Evolutionary conservation across 2,888 invertebrate species (phyloP), one percentile per base, ranked within the genome.

Genomic region (Cecidostiba fungosa): DNA sequence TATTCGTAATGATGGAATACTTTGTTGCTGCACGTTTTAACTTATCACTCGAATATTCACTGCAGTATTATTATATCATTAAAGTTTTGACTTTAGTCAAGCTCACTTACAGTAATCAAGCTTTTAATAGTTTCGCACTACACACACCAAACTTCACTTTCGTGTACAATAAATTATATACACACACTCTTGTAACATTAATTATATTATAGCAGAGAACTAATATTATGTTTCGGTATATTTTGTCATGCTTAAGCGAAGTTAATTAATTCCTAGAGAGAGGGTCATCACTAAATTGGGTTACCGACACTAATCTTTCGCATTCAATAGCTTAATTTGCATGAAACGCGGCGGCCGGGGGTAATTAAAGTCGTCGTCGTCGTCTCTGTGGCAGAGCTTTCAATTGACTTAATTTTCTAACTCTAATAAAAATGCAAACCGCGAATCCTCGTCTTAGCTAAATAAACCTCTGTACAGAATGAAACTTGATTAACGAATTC

Each of bases 321-420:
- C 86, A 84, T 84, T 86, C 84, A 84, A 86, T 86, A 78, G 78
- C 74, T 84, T 84, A 82, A 84, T 86, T 86, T 86, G 84, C 84
- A 86, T 84, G 78, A 84, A 82, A 79, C 78, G 76, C 72, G 83
- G 50, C 50, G 54, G 80, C 76, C 47, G 59, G 78, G 78, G 43
- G 82, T 86, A 82, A 86, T 84, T 82, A 84, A 84, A 86, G 84
- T 78, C 84, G 82, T 72, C 47, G 82, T 72, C 47, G 36, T 10
- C 43, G 43, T 43, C 77, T 62, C 77, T 62, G 79, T 72, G 77
- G 73, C 23, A 32, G 59, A 81, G 81, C n/a, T 86, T 86, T 82
- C 82, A 82, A 86, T 82, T 85, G 79, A 76, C 79, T 86, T 86
- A 82, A 86, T 86, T 86, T 82, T 79, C 84, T 82, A 84, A 79